These are phyloP conservation scores for Mareca penelope DNA, from an alignment of 2,797 vertebrate species.

Conservation along the genomic window DNA sequence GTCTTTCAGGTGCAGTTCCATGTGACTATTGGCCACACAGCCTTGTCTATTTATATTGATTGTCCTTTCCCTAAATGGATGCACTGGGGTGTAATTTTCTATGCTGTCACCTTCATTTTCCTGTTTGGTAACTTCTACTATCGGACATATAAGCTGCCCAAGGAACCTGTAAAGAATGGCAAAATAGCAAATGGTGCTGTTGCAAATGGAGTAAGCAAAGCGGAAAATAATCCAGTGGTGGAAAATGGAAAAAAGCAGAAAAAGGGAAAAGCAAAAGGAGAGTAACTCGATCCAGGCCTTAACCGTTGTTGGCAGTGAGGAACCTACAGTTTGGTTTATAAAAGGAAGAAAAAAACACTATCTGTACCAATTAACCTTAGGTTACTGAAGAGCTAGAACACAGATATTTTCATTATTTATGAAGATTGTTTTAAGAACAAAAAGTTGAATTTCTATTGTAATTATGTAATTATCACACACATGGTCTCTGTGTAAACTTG, in stretches of 20 bases:
- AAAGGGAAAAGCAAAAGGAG: conserved; percentile 95
- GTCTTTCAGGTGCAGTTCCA: conserved; percentile 93
- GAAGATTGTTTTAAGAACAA: conserved; percentile 80
- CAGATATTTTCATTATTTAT: conserved; percentile 81
- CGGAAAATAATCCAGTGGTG: conserved; percentile 82
- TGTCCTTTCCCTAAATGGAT: conserved; percentile 99
- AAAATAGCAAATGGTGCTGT: conserved; percentile 87
- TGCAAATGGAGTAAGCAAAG: conserved; percentile 87
- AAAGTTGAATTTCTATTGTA: conserved; percentile 76
- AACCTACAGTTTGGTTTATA: conserved; percentile 72
- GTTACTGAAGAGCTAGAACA: conserved; percentile 75
- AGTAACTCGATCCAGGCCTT: conserved; percentile 84
- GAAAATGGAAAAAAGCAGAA: conserved; percentile 93
- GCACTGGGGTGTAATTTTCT: conserved; percentile 98
- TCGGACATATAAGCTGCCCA: conserved; percentile 95
- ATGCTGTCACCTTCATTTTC: conserved; percentile 95
- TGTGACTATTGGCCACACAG: conserved; percentile 96
- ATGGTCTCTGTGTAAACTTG: conserved; percentile 75
- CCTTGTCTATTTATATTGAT: conserved; percentile 95
- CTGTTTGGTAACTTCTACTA: conserved; percentile 99
- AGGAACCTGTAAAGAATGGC: conserved; percentile 83
- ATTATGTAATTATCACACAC: conserved; percentile 77
- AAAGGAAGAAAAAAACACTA: conserved; percentile 67
- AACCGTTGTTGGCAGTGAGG: conserved; percentile 76
- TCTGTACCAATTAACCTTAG: conserved; percentile 77